Percentiles rank a stretch among this genome's conserved stretches.
These are phyloP conservation scores for Euura saliciscinereae DNA, from an alignment of 1,140 invertebrate species.

Conservation along the genomic window DNA sequence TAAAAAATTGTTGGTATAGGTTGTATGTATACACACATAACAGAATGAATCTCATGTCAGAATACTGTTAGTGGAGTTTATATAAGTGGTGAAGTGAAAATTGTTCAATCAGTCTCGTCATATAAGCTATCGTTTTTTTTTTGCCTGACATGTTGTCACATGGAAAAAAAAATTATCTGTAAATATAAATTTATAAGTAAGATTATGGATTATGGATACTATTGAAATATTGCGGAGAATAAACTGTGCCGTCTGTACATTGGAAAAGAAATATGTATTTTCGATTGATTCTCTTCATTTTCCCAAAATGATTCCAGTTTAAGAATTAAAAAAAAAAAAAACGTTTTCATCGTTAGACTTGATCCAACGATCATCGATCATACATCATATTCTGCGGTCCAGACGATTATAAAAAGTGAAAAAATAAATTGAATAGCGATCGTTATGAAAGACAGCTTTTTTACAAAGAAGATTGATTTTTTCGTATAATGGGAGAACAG, in stretches of 20 bases:
- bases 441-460: background rate
- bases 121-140: background rate
- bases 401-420: background rate
- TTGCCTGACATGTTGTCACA: background rate
- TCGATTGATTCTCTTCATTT: background rate
- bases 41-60: too few species aligned
- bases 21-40: too few species aligned
- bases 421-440: conserved; percentile 5
- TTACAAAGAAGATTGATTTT: conserved; percentile 6
- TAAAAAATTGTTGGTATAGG: too few species aligned
- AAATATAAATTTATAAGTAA: conserved; percentile 34
- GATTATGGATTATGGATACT: conserved; percentile 29
- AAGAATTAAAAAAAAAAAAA: too few species aligned
- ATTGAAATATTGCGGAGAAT: conserved; percentile 39
- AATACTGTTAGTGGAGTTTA: background rate
- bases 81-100: background rate
- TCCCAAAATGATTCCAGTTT: too few species aligned
- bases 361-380: background rate
- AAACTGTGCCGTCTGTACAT: conserved; percentile 44
- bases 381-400: background rate
- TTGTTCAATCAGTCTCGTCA: background rate
- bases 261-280: conserved; percentile 11
- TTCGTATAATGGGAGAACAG: conserved; percentile 1
- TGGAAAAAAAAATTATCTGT: conserved; percentile 34
- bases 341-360: too few species aligned